Evolutionary conservation across 2,888 invertebrate genomes (phyloP), one percentile per base, ranked within the genome.

Genomic region (Tinea pellionella): DNA sequence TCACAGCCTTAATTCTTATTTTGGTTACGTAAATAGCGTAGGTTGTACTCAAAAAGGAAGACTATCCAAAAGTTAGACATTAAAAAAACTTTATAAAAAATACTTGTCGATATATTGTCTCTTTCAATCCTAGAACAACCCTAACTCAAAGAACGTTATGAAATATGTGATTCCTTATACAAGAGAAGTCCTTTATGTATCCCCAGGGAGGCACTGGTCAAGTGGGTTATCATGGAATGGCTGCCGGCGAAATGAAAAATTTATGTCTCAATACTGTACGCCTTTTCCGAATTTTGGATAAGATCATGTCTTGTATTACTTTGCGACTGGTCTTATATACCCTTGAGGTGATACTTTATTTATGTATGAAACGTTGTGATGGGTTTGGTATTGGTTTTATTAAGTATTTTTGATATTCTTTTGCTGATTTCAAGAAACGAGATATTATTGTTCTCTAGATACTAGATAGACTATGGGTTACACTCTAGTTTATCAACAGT

Each of bases 91-190:
- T n/a, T n/a, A n/a, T n/a, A n/a, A n/a, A n/a, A n/a, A n/a, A n/a
- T n/a, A n/a, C n/a, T 24, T 24, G 62, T 68, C 68, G 67, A 68
- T 65, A 63, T 47, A n/a, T 16, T 15, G 2, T 15, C 9, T 47
- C 13, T 47, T 2, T 47, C 9, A 9, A 41, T 13, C 12, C 41
- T 51, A 15, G 7, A 24, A 19, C 18, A 57, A 13, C 57, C 8
- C 32, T 57, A 57, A 18, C 19, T 32, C 15, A 57, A 51, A 63
- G 64, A 67, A 70, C 73, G 72, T 81, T 86, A 87, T 86, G 87
- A 86, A 86, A 84, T 86, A 87, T 86, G 83, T 80, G 87, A 85
- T 85, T 85, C 83, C 84, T 87, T 85, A 85, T 80, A 84, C 78
- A 77, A 70, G 77, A 77, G 82, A 83, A 83, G 86, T 87, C 86